These are phyloP conservation scores for Rhynchomys soricoides DNA, from an alignment of 2,113 vertebrate genomes.

Conservation along the genomic window DNA sequence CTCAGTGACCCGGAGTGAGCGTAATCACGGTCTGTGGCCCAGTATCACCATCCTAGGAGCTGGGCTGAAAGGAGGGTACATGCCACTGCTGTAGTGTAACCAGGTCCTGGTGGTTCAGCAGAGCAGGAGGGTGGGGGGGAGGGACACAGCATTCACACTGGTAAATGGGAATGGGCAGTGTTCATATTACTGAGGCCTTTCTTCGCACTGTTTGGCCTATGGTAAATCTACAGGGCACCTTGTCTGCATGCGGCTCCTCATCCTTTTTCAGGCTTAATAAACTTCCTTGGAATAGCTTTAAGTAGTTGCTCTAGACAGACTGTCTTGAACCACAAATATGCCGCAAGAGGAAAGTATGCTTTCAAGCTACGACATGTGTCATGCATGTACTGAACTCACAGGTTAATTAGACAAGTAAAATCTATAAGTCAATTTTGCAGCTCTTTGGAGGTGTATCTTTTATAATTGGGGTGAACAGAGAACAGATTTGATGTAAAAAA, in stretches of 20 bases:
- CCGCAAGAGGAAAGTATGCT: background rate
- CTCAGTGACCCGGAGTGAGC: too few relatives aligned
- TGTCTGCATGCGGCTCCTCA: background rate
- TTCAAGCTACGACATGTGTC: background rate
- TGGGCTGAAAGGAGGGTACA: too few relatives aligned
- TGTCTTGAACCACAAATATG: background rate
- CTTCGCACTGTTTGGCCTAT: background rate
- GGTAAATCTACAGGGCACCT: background rate
- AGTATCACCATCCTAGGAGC: background rate
- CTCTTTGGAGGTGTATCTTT: conserved; percentile 38
- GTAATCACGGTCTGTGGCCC: too few relatives aligned
- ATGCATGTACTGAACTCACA: background rate
- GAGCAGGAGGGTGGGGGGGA: background rate
- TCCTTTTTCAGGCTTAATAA: background rate
- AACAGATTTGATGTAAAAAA: background rate
- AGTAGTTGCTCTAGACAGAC: background rate
- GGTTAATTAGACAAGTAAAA: background rate
- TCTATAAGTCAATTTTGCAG: background rate
- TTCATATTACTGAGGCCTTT: background rate
- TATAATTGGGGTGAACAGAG: background rate
- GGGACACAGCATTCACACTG: background rate
- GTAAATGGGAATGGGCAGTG: background rate
- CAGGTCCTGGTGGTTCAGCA: background rate
- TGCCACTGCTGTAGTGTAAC: background rate
- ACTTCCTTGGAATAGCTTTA: background rate